These are phyloP conservation scores for Ophion ellenae DNA, from an alignment of 2,888 invertebrate genomes.

Conservation along the genomic window DNA sequence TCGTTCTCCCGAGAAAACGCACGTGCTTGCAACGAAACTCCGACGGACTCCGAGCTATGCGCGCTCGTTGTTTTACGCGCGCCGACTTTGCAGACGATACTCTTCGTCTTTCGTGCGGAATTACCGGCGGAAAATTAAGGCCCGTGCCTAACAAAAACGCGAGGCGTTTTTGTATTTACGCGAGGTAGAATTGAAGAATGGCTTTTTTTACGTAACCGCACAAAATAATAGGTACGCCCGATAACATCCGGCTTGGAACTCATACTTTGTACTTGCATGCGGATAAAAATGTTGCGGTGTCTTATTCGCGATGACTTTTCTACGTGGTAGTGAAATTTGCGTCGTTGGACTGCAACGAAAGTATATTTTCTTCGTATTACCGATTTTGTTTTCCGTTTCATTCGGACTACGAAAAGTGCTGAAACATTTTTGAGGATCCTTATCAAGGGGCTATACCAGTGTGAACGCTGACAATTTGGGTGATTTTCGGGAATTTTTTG, in stretches of 20 bases:
- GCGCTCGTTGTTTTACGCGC: conserved; percentile 15
- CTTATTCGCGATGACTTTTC: no score
- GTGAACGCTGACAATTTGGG: no score
- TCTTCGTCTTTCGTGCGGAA: not conserved
- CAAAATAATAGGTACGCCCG: conserved; percentile 36
- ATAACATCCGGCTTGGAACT: conserved; percentile 14
- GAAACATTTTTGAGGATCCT: no score
- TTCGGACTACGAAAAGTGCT: no score
- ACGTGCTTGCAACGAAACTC: conserved; percentile 48
- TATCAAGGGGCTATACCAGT: no score
- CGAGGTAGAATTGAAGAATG: not conserved
- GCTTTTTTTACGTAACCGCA: conserved; percentile 3
- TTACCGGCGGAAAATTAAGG: conserved; percentile 19
- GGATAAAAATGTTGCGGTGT: no score
- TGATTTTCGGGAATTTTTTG: no score
- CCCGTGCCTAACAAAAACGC: conserved; percentile 22
- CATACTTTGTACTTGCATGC: not conserved
- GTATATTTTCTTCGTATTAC: no score
- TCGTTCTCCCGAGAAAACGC: conserved; percentile 29
- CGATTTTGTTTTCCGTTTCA: no score
- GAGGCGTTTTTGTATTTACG: not conserved
- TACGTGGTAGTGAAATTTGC: no score
- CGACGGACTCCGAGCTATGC: not conserved
- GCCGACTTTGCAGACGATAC: conserved; percentile 7
- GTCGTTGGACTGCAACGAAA: no score